Evolutionary conservation across 1,140 invertebrate genomes (phyloP).

Genomic region (Nasonia giraulti): DNA sequence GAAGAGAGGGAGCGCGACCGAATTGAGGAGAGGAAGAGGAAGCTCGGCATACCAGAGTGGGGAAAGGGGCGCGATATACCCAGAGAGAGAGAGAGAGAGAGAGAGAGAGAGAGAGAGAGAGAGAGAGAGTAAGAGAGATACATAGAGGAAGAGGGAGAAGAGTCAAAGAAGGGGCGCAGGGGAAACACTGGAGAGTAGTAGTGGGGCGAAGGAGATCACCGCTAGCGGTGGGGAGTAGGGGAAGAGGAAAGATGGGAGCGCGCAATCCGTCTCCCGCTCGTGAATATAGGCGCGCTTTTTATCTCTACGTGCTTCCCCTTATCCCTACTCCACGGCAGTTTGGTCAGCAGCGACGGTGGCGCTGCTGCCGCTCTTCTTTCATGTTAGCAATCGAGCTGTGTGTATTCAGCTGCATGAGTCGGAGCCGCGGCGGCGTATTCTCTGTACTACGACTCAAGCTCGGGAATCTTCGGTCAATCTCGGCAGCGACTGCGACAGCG

Average conservation of each 20-base stretch:
- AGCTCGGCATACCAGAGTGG: not conserved
- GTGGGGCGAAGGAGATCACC: not conserved
- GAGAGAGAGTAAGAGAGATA: not conserved
- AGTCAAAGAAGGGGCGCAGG: not conserved
- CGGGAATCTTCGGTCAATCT: conserved; percentile 35
- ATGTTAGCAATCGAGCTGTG: not conserved
- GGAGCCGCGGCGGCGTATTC: not conserved
- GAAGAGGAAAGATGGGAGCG: not conserved
- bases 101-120: no score
- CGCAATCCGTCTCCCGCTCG: not conserved
- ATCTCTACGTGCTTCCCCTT: not conserved
- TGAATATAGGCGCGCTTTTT: not conserved
- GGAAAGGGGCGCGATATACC: not conserved
- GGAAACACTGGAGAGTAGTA: not conserved
- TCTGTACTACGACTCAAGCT: not conserved
- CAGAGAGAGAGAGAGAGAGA: not conserved
- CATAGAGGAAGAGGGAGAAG: not conserved
- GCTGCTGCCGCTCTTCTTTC: not conserved
- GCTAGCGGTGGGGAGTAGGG: not conserved
- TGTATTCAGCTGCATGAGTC: conserved; percentile 19
- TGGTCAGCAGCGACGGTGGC: conserved; percentile 7
- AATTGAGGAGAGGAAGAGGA: not conserved
- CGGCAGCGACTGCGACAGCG: not conserved
- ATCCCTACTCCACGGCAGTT: not conserved
- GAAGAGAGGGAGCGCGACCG: not conserved